phyloP scores from a whole-genome alignment of 2,113 vertebrate species.

The Peromyscus leucopus region DNA sequence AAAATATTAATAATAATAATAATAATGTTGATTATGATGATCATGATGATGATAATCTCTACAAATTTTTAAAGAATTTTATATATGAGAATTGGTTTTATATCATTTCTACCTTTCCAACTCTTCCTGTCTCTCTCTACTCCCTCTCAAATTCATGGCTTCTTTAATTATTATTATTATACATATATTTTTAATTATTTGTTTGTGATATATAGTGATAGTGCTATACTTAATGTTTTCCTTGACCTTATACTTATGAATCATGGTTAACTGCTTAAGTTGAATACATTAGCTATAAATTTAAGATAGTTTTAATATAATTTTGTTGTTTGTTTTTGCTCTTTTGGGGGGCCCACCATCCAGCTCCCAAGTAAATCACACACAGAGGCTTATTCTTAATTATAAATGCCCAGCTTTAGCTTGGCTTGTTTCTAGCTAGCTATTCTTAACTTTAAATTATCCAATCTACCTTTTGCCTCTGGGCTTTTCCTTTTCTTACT shows the following conservation, averaged over 20 bases:
- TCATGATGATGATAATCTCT: too few species aligned
- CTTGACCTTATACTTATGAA: neutral
- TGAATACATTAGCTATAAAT: neutral
- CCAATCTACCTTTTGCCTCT: too few species aligned
- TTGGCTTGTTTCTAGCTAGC: too few species aligned
- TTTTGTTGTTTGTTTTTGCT: neutral
- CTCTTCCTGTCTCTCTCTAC: neutral
- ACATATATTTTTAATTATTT: neutral
- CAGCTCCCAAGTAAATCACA: too few species aligned
- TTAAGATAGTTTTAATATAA: neutral
- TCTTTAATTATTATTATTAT: neutral
- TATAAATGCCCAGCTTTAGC: too few species aligned
- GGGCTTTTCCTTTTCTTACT: too few species aligned
- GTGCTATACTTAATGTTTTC: conserved; percentile 27
- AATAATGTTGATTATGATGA: too few species aligned
- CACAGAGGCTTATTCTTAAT: too few species aligned
- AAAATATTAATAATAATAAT: neutral
- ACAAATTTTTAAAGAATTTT: neutral
- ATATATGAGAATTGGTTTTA: neutral
- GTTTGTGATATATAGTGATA: neutral
- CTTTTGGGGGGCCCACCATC: too few species aligned
- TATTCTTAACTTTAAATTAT: too few species aligned
- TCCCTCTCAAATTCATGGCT: neutral
- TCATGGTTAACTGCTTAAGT: conserved; percentile 23
- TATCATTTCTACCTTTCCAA: neutral